A percentile compares a stretch with the other conserved stretches of the same genome.
Conservation (phyloP, 2,113 vertebrate genomes). For the Bubo scandiacus region DNA sequence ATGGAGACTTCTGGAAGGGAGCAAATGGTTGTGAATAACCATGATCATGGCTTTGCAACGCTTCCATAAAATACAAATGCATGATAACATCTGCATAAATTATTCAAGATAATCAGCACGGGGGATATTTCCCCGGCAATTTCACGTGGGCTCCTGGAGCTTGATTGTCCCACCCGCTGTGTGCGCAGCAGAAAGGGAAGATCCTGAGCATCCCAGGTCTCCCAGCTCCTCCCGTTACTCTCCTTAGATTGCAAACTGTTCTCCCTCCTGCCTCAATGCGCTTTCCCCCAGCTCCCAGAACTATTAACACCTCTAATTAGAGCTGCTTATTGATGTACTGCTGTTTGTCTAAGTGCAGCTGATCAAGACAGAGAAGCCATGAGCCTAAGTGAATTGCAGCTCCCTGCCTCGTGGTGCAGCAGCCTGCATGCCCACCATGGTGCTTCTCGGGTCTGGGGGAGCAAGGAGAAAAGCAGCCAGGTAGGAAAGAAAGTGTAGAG, state of each 20-base stretch:
- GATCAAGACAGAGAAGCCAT: background rate
- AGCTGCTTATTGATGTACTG: background rate
- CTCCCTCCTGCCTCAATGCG: background rate
- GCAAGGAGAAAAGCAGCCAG: background rate
- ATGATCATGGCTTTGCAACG: background rate
- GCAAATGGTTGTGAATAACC: background rate
- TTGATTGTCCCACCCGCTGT: background rate
- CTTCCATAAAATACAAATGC: background rate
- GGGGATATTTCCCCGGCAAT: background rate
- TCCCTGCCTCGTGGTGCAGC: background rate
- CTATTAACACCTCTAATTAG: constrained; percentile 61
- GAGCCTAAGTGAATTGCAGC: accelerated
- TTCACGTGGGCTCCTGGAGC: background rate
- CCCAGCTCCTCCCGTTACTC: background rate
- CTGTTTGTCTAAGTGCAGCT: constrained; percentile 8
- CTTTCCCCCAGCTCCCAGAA: background rate
- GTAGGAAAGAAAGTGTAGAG: background rate
- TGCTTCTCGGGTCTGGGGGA: background rate
- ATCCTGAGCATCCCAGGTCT: background rate
- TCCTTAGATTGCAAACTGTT: background rate
- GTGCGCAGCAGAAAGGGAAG: background rate
- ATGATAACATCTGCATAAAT: constrained; percentile 12
- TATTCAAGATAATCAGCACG: constrained; percentile 7
- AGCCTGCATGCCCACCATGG: background rate
- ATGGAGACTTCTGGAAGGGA: background rate